Evolutionary conservation across 2,113 vertebrate species (phyloP), one percentile per base, ranked within the genome.

Genomic region (Melanostigma gelatinosum): DNA sequence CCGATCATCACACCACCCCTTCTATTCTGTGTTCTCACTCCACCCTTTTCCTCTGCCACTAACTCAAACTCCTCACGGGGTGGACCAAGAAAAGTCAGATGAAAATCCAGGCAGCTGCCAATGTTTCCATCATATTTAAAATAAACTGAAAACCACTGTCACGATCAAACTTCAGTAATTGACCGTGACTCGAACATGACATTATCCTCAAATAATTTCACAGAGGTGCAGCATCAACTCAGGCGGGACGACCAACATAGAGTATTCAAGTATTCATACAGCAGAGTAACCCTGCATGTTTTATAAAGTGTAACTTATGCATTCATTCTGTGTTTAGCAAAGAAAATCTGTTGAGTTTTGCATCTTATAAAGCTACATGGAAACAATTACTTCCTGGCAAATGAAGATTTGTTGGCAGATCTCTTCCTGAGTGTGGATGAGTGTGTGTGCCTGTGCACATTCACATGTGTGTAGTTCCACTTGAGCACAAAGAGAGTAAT

Each of bases 371-470:
- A 61, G 64, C 64, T 88, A 80, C 87, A 93, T 93, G 93, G 94
- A 93, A 93, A 90, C 91, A 90, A 94, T 94, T 94, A 93, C 85
- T 88, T 88, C 79, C 84, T 90, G 88, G 87, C 91, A 90, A 91
- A 85, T 78, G 72, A 54, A 71, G 82, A 78, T 82, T 83, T 80
- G 85, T 88, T 93, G 91, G 90, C 86, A 89, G 90, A 80, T 80
- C 50, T 82, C 57, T 83, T 73, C 70, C 73, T 52, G 46, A 73
- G 36, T 61, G 73, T 75, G 74, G 48, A 67, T 72, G 63, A 44
- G 55, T 57, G 46, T 58, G 55, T 57, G 46, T 74, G 72, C 72
- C 66, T 58, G 65, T 72, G 71, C 40, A 36, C 77, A 65, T 82
- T 69, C 62, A 66, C 52, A 36, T 80, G 85, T 87, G 88, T 78